Conservation (phyloP, 2,888 invertebrate genomes). For the Yponomeuta evonymella region DNA sequence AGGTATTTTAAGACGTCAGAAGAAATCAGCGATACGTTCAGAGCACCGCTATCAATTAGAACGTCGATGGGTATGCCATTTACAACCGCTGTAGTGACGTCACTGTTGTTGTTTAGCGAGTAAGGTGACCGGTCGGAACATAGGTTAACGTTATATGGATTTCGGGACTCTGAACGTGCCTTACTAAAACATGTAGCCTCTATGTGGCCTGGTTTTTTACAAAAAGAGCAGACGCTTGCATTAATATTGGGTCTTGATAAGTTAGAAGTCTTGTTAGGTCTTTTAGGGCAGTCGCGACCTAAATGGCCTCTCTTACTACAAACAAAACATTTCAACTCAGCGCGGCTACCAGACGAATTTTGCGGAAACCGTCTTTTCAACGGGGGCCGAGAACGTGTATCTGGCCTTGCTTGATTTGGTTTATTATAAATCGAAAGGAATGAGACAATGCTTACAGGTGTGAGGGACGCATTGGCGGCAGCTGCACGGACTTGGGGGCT, state of each 20-base stretch:
- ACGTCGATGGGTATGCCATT: conserved; percentile 22
- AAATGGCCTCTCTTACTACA: conserved; percentile 20
- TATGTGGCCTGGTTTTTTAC: conserved; percentile 11
- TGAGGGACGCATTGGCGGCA: too few relatives aligned
- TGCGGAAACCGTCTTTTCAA: not conserved
- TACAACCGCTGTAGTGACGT: conserved; percentile 20
- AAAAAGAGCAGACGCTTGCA: not conserved
- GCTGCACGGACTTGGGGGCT: not conserved
- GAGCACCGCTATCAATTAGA: conserved; percentile 28
- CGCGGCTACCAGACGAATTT: too few relatives aligned
- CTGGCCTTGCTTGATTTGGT: not conserved
- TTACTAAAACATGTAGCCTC: conserved; percentile 3
- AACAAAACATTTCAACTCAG: conserved; percentile 11
- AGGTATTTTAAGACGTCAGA: too few relatives aligned
- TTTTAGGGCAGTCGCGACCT: conserved; percentile 19
- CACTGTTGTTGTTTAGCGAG: too few relatives aligned
- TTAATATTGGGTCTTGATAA: not conserved
- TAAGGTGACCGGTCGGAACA: conserved; percentile 14
- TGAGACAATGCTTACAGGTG: not conserved
- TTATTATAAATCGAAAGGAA: conserved; percentile 10
- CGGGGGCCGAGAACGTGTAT: not conserved
- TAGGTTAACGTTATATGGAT: conserved; percentile 19
- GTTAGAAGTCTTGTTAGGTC: not conserved
- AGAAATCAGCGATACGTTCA: conserved; percentile 17
- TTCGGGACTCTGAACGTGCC: conserved; percentile 13